These are phyloP conservation scores for Selene dorsalis DNA, from an alignment of 2,797 vertebrate genomes.

Conservation along the genomic window DNA sequence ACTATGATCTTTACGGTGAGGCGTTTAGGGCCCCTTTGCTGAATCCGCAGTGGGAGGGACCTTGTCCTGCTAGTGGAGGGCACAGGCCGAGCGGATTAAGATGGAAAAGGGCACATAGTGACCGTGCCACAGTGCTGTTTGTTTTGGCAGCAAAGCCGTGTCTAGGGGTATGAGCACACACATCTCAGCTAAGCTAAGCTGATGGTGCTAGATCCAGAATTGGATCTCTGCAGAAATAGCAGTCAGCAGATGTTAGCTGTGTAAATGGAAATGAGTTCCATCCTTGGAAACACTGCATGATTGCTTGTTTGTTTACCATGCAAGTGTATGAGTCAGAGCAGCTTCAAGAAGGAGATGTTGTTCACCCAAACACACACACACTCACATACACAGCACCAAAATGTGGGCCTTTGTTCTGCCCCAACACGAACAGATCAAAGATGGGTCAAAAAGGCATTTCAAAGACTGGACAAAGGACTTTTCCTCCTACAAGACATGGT, in stretches of 20 bases:
- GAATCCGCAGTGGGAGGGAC: neutral
- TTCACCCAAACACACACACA: slow-evolving; percentile 4
- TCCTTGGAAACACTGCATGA: slow-evolving; percentile 49
- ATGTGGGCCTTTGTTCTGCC: slow-evolving; percentile 51
- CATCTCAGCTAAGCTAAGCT: slow-evolving; percentile 21
- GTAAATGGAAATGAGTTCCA: slow-evolving; percentile 30
- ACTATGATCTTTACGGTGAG: slow-evolving; percentile 6
- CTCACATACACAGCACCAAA: slow-evolving; percentile 28
- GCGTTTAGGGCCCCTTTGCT: slow-evolving; percentile 25
- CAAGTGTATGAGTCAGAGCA: slow-evolving; percentile 37
- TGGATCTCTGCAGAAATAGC: slow-evolving; percentile 18
- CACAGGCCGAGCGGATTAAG: slow-evolving; percentile 32
- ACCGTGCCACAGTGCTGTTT: slow-evolving; percentile 34
- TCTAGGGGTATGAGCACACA: slow-evolving; percentile 50
- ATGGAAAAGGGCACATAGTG: slow-evolving; percentile 44
- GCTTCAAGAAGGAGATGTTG: slow-evolving; percentile 35
- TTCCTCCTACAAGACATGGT: slow-evolving; percentile 14
- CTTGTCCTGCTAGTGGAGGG: neutral
- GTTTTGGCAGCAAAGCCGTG: slow-evolving; percentile 41
- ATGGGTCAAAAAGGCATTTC: slow-evolving; percentile 43
- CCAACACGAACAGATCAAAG: slow-evolving; percentile 48
- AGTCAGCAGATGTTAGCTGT: slow-evolving; percentile 38
- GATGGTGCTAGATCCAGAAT: slow-evolving; percentile 11
- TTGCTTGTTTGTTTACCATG: slow-evolving; percentile 66
- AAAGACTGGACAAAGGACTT: slow-evolving; percentile 55